Conservation (phyloP, 2,888 invertebrate species). For the Pseudococcus viburni region DNA sequence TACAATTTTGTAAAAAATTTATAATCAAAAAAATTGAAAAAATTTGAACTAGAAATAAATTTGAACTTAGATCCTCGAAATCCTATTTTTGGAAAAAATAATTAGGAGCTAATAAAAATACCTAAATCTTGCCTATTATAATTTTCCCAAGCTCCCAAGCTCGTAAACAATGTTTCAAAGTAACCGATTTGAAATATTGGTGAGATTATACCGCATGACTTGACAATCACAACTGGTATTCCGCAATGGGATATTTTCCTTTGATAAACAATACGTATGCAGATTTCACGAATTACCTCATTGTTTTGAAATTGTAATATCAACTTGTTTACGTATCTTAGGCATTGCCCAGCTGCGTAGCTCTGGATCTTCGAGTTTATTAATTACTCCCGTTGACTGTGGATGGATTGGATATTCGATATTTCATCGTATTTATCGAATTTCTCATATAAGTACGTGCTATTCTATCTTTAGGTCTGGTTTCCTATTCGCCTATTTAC, state of each 20-base stretch:
- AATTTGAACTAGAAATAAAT: too few species aligned
- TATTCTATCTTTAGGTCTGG: neutral
- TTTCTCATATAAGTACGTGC: neutral
- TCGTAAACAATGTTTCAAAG: neutral
- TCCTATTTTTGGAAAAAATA: too few species aligned
- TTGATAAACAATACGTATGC: constrained; percentile 5
- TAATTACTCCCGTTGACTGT: neutral
- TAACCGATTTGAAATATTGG: constrained; percentile 12
- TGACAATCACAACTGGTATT: neutral
- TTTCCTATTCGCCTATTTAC: constrained; percentile 14
- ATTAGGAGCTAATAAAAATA: too few species aligned
- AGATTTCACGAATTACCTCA: constrained; percentile 20
- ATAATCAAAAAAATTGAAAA: too few species aligned
- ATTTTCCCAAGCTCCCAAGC: constrained; percentile 41
- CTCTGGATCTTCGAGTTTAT: neutral
- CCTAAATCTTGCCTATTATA: neutral
- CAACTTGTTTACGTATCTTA: neutral
- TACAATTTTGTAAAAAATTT: too few species aligned
- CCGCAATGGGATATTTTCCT: neutral
- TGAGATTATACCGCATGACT: neutral
- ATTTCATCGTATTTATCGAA: constrained; percentile 18
- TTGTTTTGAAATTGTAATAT: constrained; percentile 28
- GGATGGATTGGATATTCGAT: constrained; percentile 26
- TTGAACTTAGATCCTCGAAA: too few species aligned
- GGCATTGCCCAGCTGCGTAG: neutral